A percentile compares a stretch with the other conserved stretches of the same genome.
phyloP scores from a whole-genome alignment of 92 coral and sea anemone genomes.

The Anthopleura xanthogrammica region DNA sequence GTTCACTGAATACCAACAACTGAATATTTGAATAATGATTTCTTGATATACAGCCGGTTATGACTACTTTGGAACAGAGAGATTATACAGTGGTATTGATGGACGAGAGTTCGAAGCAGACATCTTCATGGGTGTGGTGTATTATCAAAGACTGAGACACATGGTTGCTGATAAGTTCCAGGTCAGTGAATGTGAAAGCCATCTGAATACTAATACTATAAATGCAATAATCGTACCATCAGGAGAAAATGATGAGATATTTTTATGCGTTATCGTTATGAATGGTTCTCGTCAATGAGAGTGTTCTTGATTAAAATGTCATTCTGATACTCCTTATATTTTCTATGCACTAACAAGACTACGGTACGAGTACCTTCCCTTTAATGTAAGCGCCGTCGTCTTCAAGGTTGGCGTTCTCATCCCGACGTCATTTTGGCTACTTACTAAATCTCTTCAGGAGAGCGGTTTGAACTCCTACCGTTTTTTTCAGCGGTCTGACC shows the following conservation, averaged over 20 bases:
- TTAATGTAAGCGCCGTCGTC: too few species aligned
- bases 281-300: conserved; percentile 53
- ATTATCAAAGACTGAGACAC: conserved; percentile 95
- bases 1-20: too few species aligned
- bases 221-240: neutral
- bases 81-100: conserved; percentile 97
- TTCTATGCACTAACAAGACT: too few species aligned
- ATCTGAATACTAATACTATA: neutral
- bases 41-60: conserved; percentile 77
- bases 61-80: conserved; percentile 93
- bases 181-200: conserved; percentile 28
- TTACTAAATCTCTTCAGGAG: too few species aligned
- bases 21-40: too few species aligned
- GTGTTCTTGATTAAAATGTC: conserved; percentile 53
- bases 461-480: too few species aligned
- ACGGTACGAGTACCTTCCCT: too few species aligned
- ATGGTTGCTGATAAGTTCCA: conserved; percentile 99
- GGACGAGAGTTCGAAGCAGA: conserved; percentile 97
- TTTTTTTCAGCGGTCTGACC: too few species aligned
- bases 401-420: too few species aligned
- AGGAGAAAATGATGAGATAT: conserved; percentile 74
- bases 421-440: too few species aligned
- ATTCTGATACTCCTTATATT: conserved; percentile 40
- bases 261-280: conserved; percentile 68
- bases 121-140: conserved; percentile 95